Evolutionary conservation across 2,888 invertebrate genomes (phyloP), one percentile per base, ranked within the genome.

Genomic region (Deladenus siricidicola): DNA sequence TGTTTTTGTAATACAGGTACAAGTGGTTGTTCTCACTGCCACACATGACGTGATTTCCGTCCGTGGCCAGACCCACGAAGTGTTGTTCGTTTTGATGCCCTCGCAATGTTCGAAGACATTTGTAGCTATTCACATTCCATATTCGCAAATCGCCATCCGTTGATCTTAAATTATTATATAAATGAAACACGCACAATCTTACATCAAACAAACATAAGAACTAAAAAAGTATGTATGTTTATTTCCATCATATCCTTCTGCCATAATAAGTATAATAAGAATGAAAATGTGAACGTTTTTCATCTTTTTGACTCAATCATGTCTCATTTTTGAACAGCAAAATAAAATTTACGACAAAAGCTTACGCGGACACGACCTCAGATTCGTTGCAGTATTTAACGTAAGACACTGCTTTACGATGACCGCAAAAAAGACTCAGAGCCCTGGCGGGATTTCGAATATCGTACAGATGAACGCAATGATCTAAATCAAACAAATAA

Each of bases 61-160:
- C 89, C 0, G 90, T 90, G 0, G 91, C 89, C 51, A 93, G 82
- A 0, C 92, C 92, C 2, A 93, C 91, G 81, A 93, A 93, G 81
- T 92, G 92, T 81, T 92, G 92, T 82, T 92, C 92, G 80, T 93
- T 93, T 4, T 87, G 85, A 81, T 93, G 92, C 0, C 92, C 92
- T 19, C 87, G 86, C 81, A 91, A 90, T 0, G 90, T 89, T 26
- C 89, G 84, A 59, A 88, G 82, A 80, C 88, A 89, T 66, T 87
- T 85, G 8, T 65, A 69, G 51, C 75, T 75, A 72, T 87, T 86
- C 21, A 91, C 86, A 75, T 87, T 87, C 92, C 92, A 93, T 81
- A 92, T 84, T 82, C 90, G 90, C 55, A 91, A 81, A 76, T 89
- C 89, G 48, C 88, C 89, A 82, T 89, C 91, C 0, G 91, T 92